phyloP scores from a whole-genome alignment of 2,113 vertebrate species.

The Otus sunia region DNA sequence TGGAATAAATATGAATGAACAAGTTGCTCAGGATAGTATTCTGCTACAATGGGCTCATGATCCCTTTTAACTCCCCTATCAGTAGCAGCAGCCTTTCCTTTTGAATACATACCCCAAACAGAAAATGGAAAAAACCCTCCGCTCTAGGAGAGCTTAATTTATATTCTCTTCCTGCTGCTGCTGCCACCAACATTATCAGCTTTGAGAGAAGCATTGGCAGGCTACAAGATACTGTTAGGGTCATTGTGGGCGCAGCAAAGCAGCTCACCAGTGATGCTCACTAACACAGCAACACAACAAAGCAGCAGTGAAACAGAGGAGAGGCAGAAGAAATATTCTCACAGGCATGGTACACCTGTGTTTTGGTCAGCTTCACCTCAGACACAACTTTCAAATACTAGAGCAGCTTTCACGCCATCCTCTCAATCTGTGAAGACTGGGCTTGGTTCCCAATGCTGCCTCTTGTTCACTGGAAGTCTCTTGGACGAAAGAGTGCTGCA shows the following conservation, averaged over 20 bases:
- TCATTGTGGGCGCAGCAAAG: neutral
- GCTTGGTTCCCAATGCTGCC: neutral
- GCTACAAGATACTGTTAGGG: slow-evolving; percentile 17
- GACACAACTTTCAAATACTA: neutral
- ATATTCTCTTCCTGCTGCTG: slow-evolving; percentile 5
- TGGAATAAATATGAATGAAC: neutral
- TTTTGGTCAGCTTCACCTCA: neutral
- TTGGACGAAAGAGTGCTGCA: neutral
- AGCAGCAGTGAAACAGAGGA: neutral
- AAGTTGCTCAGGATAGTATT: neutral
- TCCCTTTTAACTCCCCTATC: neutral
- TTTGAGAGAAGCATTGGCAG: neutral
- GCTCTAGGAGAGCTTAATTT: neutral
- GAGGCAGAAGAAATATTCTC: neutral
- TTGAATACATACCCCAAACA: neutral
- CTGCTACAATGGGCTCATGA: neutral
- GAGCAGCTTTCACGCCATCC: neutral
- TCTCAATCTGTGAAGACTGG: neutral
- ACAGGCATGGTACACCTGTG: neutral
- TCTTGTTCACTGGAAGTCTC: neutral
- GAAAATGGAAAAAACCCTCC: neutral
- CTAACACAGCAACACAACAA: neutral
- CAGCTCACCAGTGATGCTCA: neutral
- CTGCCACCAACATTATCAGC: neutral
- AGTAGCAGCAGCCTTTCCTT: slow-evolving; percentile 7